Base-by-base conservation (phyloP, 2,888 invertebrate genomes). In the Leucophora obtusa region DNA sequence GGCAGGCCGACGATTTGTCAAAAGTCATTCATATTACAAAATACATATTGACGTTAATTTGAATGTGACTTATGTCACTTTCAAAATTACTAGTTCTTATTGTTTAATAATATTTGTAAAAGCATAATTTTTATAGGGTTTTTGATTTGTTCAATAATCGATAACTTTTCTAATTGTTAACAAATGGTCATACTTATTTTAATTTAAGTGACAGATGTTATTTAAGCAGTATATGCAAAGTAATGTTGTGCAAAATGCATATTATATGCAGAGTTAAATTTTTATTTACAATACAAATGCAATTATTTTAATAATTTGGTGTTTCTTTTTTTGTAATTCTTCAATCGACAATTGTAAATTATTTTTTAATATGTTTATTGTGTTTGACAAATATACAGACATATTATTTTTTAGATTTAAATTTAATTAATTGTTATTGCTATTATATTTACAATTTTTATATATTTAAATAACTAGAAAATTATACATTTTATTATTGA, bases 331-430 rank as follows among this genome's bases (percentile, higher is more conserved):
- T 47, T 53, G 7, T 11, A 33, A 59, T 66, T 66, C 71, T 77
- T 66, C 77, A 71, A 66, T 77, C 77, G 47, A 77, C 77, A 71
- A 77, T 71, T 71, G 63, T 77, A 77, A 77, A 38, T 77, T 66
- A 47, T 77, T 71, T 71, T 21, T 28, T 38, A 38, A 38, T 10
- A 38, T 11, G 11, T 38, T 38, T 28, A 28, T 28, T 3, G 28
- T 28, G 28, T 28, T 28, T 28, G 6, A 28, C 28, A 28, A 28
- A 4, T 28, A 7, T 28, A 28, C 28, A 28, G 3, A 1, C 7
- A 6, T 7, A 6, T n/a, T n/a, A n/a, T 28, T 28, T 28, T 28
- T 28, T 28, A 6, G 6, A 7, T 28, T 28, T 28, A 6, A 28
- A 28, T 28, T 3, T 28, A 28, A 21, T 21, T 21, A 2, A 21